Evolutionary conservation across 2,888 invertebrate species (phyloP), one percentile per base, ranked within the genome.

Genomic region (Drosophila mercatorum): DNA sequence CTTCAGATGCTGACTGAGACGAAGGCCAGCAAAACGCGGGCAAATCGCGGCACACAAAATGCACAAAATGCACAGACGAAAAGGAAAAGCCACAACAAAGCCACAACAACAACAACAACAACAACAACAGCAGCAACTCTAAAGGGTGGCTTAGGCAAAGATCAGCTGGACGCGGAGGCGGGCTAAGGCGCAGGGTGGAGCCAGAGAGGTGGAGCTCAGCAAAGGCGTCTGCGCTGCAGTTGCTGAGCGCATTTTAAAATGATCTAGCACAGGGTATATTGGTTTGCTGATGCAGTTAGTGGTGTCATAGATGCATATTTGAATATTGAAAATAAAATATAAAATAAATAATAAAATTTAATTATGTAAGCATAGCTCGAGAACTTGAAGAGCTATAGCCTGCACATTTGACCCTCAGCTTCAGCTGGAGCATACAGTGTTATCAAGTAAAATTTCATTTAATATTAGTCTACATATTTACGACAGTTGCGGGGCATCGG

Each of bases 11-110:
- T 58, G 53, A 57, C 70, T 69, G 36, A 38, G 57, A 77, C 84
- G 89, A 88, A 89, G 84, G 84, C 84, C 89, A 87, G 65, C 43
- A 65, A 86, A 85, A 81, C 68, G 81, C 87, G 87, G 70, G 61
- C 78, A 67, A 83, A 66, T 52, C 56, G 53, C 70, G 52, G 44
- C 47, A 60, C 49, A 69, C 38, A 49, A 41, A 63, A 22, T 46
- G 38, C 63, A 56, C 40, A 46, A 57, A 26, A 17, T 17, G 17
- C 17, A 17, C 17, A 47, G 40, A 57, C 53, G 34, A 26, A 63
- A 61, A 58, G 53, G 47, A 43, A 66, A 52, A 47, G 40, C 59
- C 59, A 49, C 47, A 59, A 28, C 36, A 26, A 41, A 52, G 51
- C 60, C 44, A 52, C 58, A 46, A 68, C 60, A 47, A 52, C 58